Evolutionary conservation across 2,113 vertebrate species (phyloP), one percentile per base, ranked within the genome.

Genomic region (Oryzias curvinotus): DNA sequence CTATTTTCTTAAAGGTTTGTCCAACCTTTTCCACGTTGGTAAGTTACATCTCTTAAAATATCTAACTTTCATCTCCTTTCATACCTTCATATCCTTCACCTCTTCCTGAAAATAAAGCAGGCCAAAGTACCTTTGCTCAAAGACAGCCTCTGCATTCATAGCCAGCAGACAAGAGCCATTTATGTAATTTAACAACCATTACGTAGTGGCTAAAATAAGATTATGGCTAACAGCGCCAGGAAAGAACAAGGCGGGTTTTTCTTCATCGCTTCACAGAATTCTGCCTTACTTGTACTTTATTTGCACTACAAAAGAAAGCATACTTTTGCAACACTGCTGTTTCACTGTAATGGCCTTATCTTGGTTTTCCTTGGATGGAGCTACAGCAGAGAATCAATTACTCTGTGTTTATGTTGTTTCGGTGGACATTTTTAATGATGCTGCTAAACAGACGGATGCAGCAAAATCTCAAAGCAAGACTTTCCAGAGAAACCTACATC

Each of bases 141-240:
- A 80, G 57, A 81, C 84, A 86, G 83, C 76, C 64, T 3, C 56
- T 62, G 71, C 75, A 85, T 88, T 90, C 78, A 88, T 74, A 61
- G 75, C 67, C 23, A 14, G 70, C 54, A 78, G 76, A 85, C 80
- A 83, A 82, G 78, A 65, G 69, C 65, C 78, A 86, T 84, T 90
- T 88, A 90, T 86, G 78, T 79, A 60, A 90, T 86, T 87, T 76
- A 83, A 82, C 57, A 30, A 83, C 66, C 78, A 80, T 88, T 84
- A 82, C 76, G 71, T 81, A 79, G 78, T 18, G 73, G 79, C 88
- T 88, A 85, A 88, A 87, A 85, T 82, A 87, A 83, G 74, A 87
- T 86, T 88, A 85, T 58, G 52, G 71, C 78, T 68, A 82, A 80
- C 15, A 79, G 72, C 2, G 21, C 19, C 19, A 13, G 58, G 21